These are phyloP conservation scores for Gavia stellata DNA, from an alignment of 2,113 vertebrate genomes.

Conservation along the genomic window DNA sequence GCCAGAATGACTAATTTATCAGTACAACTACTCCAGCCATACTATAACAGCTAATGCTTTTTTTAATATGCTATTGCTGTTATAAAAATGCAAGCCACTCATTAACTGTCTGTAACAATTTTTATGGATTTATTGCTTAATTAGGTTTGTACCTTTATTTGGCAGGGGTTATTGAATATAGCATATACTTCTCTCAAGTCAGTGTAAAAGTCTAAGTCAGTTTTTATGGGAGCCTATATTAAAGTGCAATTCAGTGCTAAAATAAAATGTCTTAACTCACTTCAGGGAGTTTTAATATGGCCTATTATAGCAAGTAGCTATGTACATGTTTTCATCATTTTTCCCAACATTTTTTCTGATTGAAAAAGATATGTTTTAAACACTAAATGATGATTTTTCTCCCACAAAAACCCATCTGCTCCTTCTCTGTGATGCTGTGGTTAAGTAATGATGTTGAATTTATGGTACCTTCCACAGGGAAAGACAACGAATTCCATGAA, in stretches of 20 bases:
- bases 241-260: conserved; percentile 24
- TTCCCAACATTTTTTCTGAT: not conserved
- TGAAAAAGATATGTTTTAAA: not conserved
- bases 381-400: not conserved
- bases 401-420: not conserved
- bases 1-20: conserved; percentile 9
- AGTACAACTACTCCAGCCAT: not conserved
- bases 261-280: conserved; percentile 19
- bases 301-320: not conserved
- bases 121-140: conserved; percentile 66
- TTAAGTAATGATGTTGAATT: not conserved
- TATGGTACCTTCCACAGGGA: not conserved
- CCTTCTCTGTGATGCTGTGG: not conserved
- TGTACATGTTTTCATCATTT: not conserved
- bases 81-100: conserved; percentile 45
- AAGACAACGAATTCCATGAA: not conserved
- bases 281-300: not conserved
- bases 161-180: conserved; percentile 40
- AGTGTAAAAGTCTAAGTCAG: conserved; percentile 10
- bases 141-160: conserved; percentile 60
- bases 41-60: not conserved
- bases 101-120: conserved; percentile 44
- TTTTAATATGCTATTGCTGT: conserved; percentile 14
- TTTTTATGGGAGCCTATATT: conserved; percentile 31
- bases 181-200: not conserved